Conservation (phyloP, 1,140 invertebrate species). For the Nylanderia fulva region DNA sequence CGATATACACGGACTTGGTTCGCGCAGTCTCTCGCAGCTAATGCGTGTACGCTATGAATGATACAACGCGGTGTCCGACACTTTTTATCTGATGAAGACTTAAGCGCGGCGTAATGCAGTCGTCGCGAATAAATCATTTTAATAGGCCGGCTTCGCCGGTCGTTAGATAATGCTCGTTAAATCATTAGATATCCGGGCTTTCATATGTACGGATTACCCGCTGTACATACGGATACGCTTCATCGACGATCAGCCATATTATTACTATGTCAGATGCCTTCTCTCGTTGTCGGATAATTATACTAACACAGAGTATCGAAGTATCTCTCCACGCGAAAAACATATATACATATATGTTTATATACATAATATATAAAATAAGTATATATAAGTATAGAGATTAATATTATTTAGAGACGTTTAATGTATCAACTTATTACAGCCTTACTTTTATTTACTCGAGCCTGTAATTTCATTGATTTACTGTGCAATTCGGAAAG, state of each 20-base stretch:
- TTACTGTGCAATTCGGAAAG: no score
- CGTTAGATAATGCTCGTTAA: conserved; percentile 61
- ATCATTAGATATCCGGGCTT: conserved; percentile 37
- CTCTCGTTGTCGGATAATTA: conserved; percentile 16
- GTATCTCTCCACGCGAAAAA: neutral
- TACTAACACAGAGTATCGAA: neutral
- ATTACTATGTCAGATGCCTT: conserved; percentile 36
- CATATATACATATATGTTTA: no score
- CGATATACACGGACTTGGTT: conserved; percentile 29
- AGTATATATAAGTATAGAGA: no score
- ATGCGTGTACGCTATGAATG: conserved; percentile 43
- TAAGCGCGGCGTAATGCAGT: conserved; percentile 53
- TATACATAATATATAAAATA: no score
- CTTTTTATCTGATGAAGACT: conserved; percentile 58
- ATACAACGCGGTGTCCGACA: conserved; percentile 27
- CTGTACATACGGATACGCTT: conserved; percentile 8
- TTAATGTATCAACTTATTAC: no score
- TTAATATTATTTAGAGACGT: no score
- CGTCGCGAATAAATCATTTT: conserved; percentile 58
- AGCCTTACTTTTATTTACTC: no score
- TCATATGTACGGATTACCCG: conserved; percentile 37
- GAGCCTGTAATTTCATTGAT: no score
- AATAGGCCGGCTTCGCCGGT: conserved; percentile 45
- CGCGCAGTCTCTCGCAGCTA: neutral
- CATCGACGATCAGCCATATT: conserved; percentile 37